Percentiles rank a stretch among this genome's conserved stretches.
phyloP scores from a whole-genome alignment of 2,113 vertebrate species.

The Rhea americana region DNA sequence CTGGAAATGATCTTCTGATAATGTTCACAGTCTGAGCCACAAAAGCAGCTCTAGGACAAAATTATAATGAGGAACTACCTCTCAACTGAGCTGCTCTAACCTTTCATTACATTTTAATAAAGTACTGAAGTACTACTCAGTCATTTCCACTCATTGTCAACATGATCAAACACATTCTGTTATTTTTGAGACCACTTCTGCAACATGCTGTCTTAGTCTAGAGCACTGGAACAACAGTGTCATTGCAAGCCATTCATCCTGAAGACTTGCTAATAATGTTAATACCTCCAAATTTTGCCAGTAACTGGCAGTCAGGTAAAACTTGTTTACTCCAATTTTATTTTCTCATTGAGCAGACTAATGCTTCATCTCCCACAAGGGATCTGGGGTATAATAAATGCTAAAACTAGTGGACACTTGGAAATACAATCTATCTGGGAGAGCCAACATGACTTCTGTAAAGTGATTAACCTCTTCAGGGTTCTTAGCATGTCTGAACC shows the following conservation, averaged over 20 bases:
- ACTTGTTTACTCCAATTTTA: neutral
- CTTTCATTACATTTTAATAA: slow-evolving; percentile 53
- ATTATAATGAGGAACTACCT: neutral
- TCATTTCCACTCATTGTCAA: slow-evolving; percentile 1
- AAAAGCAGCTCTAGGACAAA: neutral
- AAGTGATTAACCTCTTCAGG: neutral
- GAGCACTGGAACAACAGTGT: neutral
- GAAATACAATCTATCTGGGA: slow-evolving; percentile 35
- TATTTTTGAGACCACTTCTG: neutral
- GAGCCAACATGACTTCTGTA: neutral
- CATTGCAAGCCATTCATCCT: neutral
- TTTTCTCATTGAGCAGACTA: neutral
- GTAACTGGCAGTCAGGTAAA: neutral
- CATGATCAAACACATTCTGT: neutral
- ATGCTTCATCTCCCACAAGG: neutral
- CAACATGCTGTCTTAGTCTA: neutral
- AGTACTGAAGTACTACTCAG: neutral
- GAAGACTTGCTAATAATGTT: neutral
- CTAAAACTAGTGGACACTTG: slow-evolving; percentile 53
- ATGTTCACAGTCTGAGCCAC: neutral
- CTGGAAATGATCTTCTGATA: neutral
- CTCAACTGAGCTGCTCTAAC: neutral
- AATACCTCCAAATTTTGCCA: neutral
- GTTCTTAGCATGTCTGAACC: too few relatives aligned
- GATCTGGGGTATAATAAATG: slow-evolving; percentile 17